Percentiles rank a stretch among this genome's conserved stretches.
Evolutionary conservation across 2,888 invertebrate genomes (phyloP).

Genomic region (Sepioteuthis lessoniana): DNA sequence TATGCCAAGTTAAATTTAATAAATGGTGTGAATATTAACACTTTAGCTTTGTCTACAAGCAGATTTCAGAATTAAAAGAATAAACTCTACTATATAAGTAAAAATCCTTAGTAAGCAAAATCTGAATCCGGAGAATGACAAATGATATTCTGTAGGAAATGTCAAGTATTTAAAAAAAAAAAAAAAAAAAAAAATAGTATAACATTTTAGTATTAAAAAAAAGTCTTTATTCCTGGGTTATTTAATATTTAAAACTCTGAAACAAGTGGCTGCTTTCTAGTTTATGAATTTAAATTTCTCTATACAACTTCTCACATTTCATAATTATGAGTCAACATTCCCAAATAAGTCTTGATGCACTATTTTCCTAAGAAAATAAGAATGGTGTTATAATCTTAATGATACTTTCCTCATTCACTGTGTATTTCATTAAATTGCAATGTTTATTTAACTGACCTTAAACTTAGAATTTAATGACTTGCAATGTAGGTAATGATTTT

Average conservation of each 20-base stretch:
- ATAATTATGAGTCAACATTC: not conserved
- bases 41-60: too few relatives aligned
- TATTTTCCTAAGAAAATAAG: not conserved
- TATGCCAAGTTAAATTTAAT: too few relatives aligned
- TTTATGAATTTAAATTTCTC: not conserved
- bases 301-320: not conserved
- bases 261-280: not conserved
- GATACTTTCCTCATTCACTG: not conserved
- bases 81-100: too few relatives aligned
- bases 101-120: not conserved
- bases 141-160: not conserved
- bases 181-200: not conserved
- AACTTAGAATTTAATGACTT: not conserved
- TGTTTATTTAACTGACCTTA: not conserved
- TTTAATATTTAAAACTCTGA: not conserved
- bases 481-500: not conserved
- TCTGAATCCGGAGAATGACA: not conserved
- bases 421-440: not conserved
- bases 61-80: too few relatives aligned
- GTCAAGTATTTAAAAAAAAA: not conserved
- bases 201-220: too few relatives aligned
- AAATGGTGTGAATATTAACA: too few relatives aligned
- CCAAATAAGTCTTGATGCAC: not conserved
- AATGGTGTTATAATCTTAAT: not conserved
- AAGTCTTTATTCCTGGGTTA: not conserved